Evolutionary conservation across 2,113 vertebrate species (phyloP).

Genomic region (Protomyctophum bolini): DNA sequence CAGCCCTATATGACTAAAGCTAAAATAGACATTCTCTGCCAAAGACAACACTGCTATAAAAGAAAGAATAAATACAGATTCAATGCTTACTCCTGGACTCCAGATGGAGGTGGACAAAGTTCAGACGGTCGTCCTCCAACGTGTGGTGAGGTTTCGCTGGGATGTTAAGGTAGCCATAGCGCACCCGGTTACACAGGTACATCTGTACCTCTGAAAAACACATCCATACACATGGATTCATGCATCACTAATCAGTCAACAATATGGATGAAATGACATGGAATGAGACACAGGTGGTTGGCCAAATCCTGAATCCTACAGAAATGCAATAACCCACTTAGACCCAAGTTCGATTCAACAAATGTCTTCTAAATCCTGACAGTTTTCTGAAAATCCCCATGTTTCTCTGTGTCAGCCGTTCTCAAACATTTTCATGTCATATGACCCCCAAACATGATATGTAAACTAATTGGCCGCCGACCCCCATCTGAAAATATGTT

Average conservation of each 20-base stretch:
- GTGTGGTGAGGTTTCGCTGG: conserved; percentile 87
- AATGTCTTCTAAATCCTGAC: too few species aligned
- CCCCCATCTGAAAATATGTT: too few species aligned
- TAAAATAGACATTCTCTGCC: too few species aligned
- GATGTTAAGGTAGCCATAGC: conserved; percentile 90
- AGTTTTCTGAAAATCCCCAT: too few species aligned
- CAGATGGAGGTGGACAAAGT: conserved; percentile 90
- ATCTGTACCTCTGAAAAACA: conserved; percentile 80
- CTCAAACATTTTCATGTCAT: too few species aligned
- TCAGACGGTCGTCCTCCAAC: conserved; percentile 86
- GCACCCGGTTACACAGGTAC: conserved; percentile 88
- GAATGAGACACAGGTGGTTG: not conserved
- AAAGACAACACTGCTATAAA: too few species aligned
- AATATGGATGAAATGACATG: not conserved
- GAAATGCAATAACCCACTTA: not conserved
- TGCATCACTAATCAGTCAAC: not conserved
- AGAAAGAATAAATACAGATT: not conserved
- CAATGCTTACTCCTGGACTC: conserved; percentile 87
- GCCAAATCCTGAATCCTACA: not conserved
- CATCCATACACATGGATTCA: not conserved
- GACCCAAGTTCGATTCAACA: too few species aligned
- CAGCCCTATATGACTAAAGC: too few species aligned
- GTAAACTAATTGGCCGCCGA: too few species aligned
- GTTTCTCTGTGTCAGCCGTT: too few species aligned
- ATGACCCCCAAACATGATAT: too few species aligned